These are phyloP conservation scores for Spheniscus mendiculus DNA, from an alignment of 2,113 vertebrate genomes.

Conservation along the genomic window DNA sequence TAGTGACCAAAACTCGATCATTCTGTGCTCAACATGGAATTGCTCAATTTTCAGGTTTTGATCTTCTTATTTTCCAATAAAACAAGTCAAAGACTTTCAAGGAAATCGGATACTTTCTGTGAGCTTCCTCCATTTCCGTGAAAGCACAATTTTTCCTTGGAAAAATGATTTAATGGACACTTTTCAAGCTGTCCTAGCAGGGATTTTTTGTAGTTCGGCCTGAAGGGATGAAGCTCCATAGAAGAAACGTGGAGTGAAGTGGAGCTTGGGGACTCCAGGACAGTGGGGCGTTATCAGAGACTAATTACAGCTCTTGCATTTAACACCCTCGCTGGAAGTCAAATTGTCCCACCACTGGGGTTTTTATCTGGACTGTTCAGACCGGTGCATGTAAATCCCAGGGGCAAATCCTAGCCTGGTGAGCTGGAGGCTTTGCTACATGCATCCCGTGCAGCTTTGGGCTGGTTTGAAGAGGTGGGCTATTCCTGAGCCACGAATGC, in stretches of 20 bases:
- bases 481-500: rapidly evolving
- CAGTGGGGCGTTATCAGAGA: background rate
- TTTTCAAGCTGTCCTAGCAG: background rate
- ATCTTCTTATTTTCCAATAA: background rate
- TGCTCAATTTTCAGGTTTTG: background rate
- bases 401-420: background rate
- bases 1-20: background rate
- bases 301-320: background rate
- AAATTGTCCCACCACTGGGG: rapidly evolving
- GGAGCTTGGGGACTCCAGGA: background rate
- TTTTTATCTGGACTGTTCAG: background rate
- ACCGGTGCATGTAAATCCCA: background rate
- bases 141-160: background rate
- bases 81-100: background rate
- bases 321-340: background rate
- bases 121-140: background rate
- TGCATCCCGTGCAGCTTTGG: rapidly evolving
- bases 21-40: background rate
- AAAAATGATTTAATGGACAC: background rate
- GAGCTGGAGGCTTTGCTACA: background rate
- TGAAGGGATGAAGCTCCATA: background rate
- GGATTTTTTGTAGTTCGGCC: background rate
- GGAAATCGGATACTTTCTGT: background rate
- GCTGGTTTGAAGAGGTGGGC: background rate
- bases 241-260: background rate